Evolutionary conservation across 2,797 vertebrate genomes (phyloP).

Genomic region (Spinus pinus): DNA sequence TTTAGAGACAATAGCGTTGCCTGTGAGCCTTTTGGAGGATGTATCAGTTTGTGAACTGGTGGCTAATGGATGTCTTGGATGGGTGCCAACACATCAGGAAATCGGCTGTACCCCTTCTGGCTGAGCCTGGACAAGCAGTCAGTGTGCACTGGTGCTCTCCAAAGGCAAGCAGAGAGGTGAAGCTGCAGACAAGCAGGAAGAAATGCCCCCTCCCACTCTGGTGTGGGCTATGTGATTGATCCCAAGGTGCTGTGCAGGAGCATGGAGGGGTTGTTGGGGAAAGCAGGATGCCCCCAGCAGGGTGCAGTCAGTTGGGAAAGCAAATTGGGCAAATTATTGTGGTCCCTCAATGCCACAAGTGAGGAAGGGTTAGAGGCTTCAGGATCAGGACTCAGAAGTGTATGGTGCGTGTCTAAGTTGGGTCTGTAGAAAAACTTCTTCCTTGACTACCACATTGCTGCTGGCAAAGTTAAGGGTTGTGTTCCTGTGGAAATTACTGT

Average conservation of each 20-base stretch:
- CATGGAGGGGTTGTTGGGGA: not conserved
- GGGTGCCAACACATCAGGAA: slow-evolving; percentile 20
- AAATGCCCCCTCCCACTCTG: not conserved
- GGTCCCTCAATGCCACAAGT: not conserved
- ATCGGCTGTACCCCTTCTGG: not conserved
- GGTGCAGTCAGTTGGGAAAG: not conserved
- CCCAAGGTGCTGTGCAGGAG: not conserved
- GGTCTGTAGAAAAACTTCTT: not conserved
- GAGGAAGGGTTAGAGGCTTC: not conserved
- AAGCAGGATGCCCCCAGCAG: not conserved
- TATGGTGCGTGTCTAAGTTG: not conserved
- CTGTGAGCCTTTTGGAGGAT: not conserved
- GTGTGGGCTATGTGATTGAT: accelerated
- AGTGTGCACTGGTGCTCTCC: not conserved
- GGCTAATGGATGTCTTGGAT: slow-evolving; percentile 51
- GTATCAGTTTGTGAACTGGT: not conserved
- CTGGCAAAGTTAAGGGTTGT: not conserved
- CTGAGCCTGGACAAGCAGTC: not conserved
- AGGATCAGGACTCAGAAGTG: not conserved
- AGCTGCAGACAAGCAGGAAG: not conserved
- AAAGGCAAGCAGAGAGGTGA: not conserved
- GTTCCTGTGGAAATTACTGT: not conserved
- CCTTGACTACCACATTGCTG: not conserved
- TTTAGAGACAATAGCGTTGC: not conserved
- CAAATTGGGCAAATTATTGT: not conserved